Evolutionary conservation across 92 coral and sea anemone species (phyloP).

Genomic region (Micromussa lordhowensis): DNA sequence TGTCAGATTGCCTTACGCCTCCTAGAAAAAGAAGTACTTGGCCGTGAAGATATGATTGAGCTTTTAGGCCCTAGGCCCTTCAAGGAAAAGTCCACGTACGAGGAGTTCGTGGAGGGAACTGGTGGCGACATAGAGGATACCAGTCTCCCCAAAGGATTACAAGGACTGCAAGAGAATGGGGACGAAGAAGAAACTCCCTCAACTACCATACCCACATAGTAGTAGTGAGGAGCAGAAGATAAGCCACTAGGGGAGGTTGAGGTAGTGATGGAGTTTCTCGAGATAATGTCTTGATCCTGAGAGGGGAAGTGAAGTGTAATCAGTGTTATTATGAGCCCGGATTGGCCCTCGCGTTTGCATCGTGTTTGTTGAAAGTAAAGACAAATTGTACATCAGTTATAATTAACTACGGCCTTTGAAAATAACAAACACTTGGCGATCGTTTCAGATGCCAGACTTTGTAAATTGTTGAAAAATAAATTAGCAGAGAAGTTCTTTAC

Average conservation of each 20-base stretch:
- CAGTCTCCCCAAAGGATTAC: constrained; percentile 91
- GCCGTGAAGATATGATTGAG: constrained; percentile 97
- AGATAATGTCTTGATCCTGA: too few relatives aligned
- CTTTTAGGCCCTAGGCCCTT: constrained; percentile 96
- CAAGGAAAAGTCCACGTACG: constrained; percentile 97
- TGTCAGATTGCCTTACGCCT: constrained; percentile 87
- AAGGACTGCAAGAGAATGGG: constrained; percentile 81
- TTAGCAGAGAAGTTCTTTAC: background rate
- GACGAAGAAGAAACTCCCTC: constrained; percentile 70
- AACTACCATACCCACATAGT: constrained; percentile 75
- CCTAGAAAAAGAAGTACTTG: constrained; percentile 91
- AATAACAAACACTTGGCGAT: background rate
- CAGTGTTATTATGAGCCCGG: background rate
- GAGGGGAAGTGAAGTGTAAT: background rate
- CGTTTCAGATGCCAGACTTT: background rate
- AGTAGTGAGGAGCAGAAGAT: background rate
- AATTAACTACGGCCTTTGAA: background rate
- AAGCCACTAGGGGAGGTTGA: background rate
- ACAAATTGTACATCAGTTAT: background rate
- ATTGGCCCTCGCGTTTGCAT: background rate
- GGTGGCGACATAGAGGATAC: constrained; percentile 98
- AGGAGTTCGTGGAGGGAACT: constrained; percentile 98
- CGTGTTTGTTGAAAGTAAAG: background rate
- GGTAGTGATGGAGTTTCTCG: background rate
- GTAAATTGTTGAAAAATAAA: constrained; percentile 18